Base-by-base conservation (phyloP, 1,140 invertebrate genomes). In the Camponotus floridanus region DNA sequence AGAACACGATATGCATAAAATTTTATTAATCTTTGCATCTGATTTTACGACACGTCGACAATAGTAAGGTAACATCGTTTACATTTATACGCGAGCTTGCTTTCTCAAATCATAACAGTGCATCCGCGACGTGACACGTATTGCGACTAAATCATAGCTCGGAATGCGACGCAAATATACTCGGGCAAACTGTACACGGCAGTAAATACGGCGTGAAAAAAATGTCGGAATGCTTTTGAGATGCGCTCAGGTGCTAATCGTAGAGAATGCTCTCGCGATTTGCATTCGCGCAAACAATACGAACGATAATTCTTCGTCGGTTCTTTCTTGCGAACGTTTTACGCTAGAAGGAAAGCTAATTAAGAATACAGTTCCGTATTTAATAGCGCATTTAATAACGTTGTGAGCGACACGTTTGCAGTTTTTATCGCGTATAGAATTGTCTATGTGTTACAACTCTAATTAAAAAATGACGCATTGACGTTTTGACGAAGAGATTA, bases 251-350 rank as follows among this genome's bases (percentile, higher is more conserved):
- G 51, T 42, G 45, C 21, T 42, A 71, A 71, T 59, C 26, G 67
- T n/a, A 15, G n/a, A 26, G 8, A 31, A 18, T 8, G 33, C n/a
- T 15, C 33, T 18, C 26, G 18, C 7, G 67, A 83, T 73, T 83
- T 83, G 55, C 68, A 83, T 81, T 83, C 26, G 36, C 48, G 67
- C 15, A 81, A 81, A 81, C 31, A 81, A 70, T 42, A 26, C 18
- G 13, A 18, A 31, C 48, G 13, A 5, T 1, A 13, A 7, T 21
- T 45, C 45, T 4, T 13, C 18, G 9, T 21, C 26, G 18, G 15
- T 15, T 5, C 7, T 33, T 21, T 48, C 7, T 42, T 11, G 21
- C 39, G 13, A 45, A 21, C 31, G 39, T 3, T 45, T 33, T 15
- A 31, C n/a, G 9, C n/a, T 11, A 51, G 48, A 18, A 51, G 26